phyloP scores from a whole-genome alignment of 2,888 invertebrate genomes.

The Toxonevra muliebris region DNA sequence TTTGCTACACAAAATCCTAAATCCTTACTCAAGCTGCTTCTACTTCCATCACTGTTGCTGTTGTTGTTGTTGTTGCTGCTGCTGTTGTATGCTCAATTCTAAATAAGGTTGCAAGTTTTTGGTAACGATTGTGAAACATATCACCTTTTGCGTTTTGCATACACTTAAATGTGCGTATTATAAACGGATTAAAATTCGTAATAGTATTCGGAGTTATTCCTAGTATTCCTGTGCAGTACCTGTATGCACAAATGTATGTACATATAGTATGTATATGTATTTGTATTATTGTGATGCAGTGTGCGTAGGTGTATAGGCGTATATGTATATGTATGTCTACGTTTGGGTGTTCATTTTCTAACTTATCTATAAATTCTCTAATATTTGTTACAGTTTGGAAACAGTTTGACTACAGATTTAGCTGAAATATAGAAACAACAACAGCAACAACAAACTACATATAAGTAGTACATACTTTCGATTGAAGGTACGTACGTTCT shows the following conservation, averaged over 20 bases:
- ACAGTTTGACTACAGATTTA: constrained; percentile 24
- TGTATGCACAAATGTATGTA: not conserved
- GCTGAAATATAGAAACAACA: constrained; percentile 44
- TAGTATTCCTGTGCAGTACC: not conserved
- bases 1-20: constrained; percentile 33
- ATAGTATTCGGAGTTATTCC: constrained; percentile 41
- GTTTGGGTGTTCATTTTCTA: not conserved
- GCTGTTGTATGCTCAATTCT: constrained; percentile 7
- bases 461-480: not conserved
- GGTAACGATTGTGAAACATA: constrained; percentile 25
- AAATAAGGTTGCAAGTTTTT: constrained; percentile 25
- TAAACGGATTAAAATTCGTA: constrained; percentile 62
- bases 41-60: not conserved
- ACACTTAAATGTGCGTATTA: constrained; percentile 59
- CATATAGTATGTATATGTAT: constrained; percentile 5
- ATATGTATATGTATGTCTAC: not conserved
- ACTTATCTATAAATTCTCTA: not conserved
- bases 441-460: constrained; percentile 23
- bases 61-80: constrained; percentile 12
- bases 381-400: not conserved
- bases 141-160: constrained; percentile 56
- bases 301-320: not conserved
- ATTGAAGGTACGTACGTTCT: not conserved
- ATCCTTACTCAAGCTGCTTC: constrained; percentile 25
- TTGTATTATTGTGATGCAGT: constrained; percentile 4